Base-by-base conservation (phyloP, 2,888 invertebrate species). In the Myopa testacea region DNA sequence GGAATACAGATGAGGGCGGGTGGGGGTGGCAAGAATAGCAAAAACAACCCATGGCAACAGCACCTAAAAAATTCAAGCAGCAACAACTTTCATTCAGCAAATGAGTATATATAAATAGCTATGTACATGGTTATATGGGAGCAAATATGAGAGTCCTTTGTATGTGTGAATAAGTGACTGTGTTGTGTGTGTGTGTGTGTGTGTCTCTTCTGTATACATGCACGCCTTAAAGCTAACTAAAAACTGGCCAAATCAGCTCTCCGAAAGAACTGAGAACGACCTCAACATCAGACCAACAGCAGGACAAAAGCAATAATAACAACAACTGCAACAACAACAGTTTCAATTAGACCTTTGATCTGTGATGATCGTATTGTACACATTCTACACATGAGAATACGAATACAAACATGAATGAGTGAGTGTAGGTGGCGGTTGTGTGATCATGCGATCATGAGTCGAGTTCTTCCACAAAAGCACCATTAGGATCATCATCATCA, bases 311-410 rank as follows among this genome's bases (percentile, higher is more conserved):
- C 76, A 78, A 73, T 77, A 77, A 52, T 75, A 78, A 76, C 63
- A 75, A 77, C 78, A 78, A 71, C 81, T 76, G 69, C 78, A 72
- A 75, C 63, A 70, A 45, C 73, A 68, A 69, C 75, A 75, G 19
- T 81, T 81, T 78, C 81, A 81, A 81, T 81, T 81, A 81, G 81
- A 81, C 81, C 81, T 81, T 78, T 81, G 81, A 81, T 78, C 79
- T 75, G 58, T 55, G 76, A 58, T 79, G 62, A 37, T 45, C 69
- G 76, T 69, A 45, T 52, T 76, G 65, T 19, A 45, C 40, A n/a
- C 62, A 62, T 10, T 45, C 45, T 45, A 2, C 45, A 45, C 45
- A 34, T 38, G 37, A 16, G 71, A 16, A 60, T 10, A 2, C 60
- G 19, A 26, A n/a, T 3, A 45, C 38, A 26, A 19, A 6, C 19